Conservation (phyloP, 1,140 invertebrate species). For the Hypothenemus hampei region DNA sequence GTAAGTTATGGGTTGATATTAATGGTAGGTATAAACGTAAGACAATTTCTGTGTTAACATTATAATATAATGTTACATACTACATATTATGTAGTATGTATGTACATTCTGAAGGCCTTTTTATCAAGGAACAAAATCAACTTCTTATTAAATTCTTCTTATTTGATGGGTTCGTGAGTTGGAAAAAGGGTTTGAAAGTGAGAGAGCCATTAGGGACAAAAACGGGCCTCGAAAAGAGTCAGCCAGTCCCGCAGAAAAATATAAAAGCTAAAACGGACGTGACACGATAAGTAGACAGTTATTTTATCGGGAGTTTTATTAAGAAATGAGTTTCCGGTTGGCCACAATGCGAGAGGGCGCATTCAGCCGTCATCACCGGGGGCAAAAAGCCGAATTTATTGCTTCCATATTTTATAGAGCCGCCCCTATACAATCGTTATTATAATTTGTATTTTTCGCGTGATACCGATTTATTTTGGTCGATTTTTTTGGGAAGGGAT, state of each 20-base stretch:
- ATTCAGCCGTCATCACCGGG: slow-evolving; percentile 27
- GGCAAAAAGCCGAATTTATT: slow-evolving; percentile 27
- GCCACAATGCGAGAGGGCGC: slow-evolving; percentile 28
- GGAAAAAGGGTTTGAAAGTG: too few relatives aligned
- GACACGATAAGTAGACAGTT: slow-evolving; percentile 29
- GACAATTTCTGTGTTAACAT: too few relatives aligned
- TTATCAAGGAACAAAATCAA: too few relatives aligned
- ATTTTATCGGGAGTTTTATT: slow-evolving; percentile 29
- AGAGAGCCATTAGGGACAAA: too few relatives aligned
- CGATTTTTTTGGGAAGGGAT: background rate
- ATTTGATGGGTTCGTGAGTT: too few relatives aligned
- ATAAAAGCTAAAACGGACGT: slow-evolving; percentile 24
- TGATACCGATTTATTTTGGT: slow-evolving; percentile 6
- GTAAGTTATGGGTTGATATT: too few relatives aligned
- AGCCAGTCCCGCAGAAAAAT: background rate
- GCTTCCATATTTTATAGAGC: slow-evolving; percentile 23
- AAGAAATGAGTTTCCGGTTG: slow-evolving; percentile 29
- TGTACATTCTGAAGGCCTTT: too few relatives aligned
- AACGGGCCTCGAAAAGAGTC: slow-evolving; percentile 11
- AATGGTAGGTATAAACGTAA: too few relatives aligned
- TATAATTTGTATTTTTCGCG: slow-evolving; percentile 23
- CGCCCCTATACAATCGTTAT: slow-evolving; percentile 24
- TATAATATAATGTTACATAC: too few relatives aligned
- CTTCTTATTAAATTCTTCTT: too few relatives aligned
- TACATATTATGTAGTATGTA: too few relatives aligned